Base-by-base conservation (phyloP, 2,113 vertebrate species). In the Coregonus clupeaformis region DNA sequence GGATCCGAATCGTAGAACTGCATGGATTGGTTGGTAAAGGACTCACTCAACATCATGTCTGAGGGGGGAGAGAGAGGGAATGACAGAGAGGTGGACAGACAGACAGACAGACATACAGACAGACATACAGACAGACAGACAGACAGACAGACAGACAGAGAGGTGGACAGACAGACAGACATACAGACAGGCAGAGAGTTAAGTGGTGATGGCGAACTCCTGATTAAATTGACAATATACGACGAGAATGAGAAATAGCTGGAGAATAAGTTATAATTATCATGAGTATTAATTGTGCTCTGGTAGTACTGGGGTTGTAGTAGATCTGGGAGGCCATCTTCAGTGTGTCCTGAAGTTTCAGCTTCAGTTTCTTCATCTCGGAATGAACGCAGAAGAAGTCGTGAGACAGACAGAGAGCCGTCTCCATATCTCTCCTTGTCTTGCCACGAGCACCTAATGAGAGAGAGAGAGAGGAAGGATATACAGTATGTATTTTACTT, bases 261-360 rank as follows among this genome's bases (percentile, higher is more conserved):
- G 16, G 49, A 52, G 49, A 52, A 16, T 18, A 13, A 52, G 12
- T 52, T 52, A 52, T 4, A 52, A 18, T 18, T 52, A 18, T 16
- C 16, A 52, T 52, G 16, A 52, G 49, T 52, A 52, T 16, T 16
- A 52, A 52, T 16, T 52, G 49, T 52, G 49, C 49, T 52, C 9
- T 62, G 29, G 55, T 5, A 42, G 36, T 91, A 94, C 93, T 5
- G 63, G 82, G 77, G 57, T 82, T 81, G 47, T 89, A 88, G 83
- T 75, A 92, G 80, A 94, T 92, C 77, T 90, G 87, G 64, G 90
- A 91, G 4, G 90, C 90, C 25, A 92, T 86, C 49, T 81, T 60
- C 65, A 92, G 27, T 1, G 87, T 90, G 1, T 36, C 25, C 1
- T 65, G 32, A 63, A 88, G 30, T 55, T 69, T 83, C 60, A 87